A percentile compares a stretch with the other conserved stretches of the same genome.
Evolutionary conservation across 1,140 invertebrate genomes (phyloP).

Genomic region (Meloidogyne floridensis): DNA sequence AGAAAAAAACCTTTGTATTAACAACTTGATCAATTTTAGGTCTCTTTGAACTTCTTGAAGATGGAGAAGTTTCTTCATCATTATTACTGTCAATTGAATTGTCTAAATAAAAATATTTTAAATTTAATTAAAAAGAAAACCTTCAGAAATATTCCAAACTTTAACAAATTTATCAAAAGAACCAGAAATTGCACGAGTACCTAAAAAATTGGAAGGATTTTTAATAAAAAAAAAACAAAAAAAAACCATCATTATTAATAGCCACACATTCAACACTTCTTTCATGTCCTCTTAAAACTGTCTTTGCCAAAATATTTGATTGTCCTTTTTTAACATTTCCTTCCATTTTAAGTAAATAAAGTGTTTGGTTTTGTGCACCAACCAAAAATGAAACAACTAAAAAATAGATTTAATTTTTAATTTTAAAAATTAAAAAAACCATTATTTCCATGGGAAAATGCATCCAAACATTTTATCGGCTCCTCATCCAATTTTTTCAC

Average conservation of each 20-base stretch:
- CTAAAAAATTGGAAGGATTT: not conserved
- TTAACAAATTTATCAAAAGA: slow-evolving; percentile 60
- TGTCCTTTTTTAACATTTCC: not conserved
- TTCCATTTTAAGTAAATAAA: slow-evolving; percentile 36
- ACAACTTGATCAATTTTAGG: slow-evolving; percentile 12
- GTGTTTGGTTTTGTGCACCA: slow-evolving; percentile 51
- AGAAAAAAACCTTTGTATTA: slow-evolving; percentile 44
- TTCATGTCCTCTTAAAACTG: slow-evolving; percentile 54
- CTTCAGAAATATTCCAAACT: slow-evolving; percentile 57
- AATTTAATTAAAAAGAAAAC: slow-evolving; percentile 27
- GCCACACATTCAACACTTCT: slow-evolving; percentile 60
- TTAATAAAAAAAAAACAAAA: not conserved
- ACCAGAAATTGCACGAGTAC: slow-evolving; percentile 54
- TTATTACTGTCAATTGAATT: slow-evolving; percentile 35
- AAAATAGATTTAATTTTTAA: not conserved
- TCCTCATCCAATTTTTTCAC: slow-evolving; percentile 19
- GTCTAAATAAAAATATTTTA: slow-evolving; percentile 30
- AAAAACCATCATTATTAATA: slow-evolving; percentile 46
- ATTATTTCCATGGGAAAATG: not conserved
- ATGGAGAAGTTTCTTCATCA: slow-evolving; percentile 26
- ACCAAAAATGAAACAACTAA: slow-evolving; percentile 34
- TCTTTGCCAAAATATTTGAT: not conserved
- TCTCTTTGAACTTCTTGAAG: slow-evolving; percentile 33
- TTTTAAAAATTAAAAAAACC: not conserved
- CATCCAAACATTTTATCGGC: slow-evolving; percentile 46